Evolutionary conservation across 1,140 invertebrate genomes (phyloP), one percentile per base, ranked within the genome.

Genomic region (Drosophila ananassae): DNA sequence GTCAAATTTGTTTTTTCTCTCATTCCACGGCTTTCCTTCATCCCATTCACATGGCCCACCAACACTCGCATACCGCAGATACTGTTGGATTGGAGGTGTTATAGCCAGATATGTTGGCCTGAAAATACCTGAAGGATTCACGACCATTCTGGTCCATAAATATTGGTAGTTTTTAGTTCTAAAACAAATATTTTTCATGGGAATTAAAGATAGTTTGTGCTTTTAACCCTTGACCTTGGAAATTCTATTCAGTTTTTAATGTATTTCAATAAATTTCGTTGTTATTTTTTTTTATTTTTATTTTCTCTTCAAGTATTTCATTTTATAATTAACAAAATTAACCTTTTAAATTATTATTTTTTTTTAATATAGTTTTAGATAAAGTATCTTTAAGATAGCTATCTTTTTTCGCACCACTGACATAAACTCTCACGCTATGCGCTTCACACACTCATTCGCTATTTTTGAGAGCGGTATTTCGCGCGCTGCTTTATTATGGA

Each of bases 1-100:
- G 82, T 87, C 82, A 89, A 89, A 89, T 87, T 85, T 84, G 84
- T 82, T 85, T 85, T 87, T 57, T 77, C 81, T 81, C 67, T 73
- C 82, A 83, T 83, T 58, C 37, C 55, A 72, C 55, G 68, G 34
- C 39, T 37, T 74, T 39, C 72, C 32, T 32, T 22, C 51, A 1
- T 79, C 74, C 54, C 81, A 85, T 87, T 84, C 81, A 82, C 74
- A 87, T 85, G 69, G 82, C 55, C 60, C 71, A 80, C 60, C 46
- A 46, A 62, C 73, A 73, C 48, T 47, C 25, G 25, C 34, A 57
- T 41, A 13, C 48, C 47, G 47, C 46, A 53, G 34, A 32, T 51
- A 60, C 37, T 44, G 13, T 13, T 21, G 41, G 2, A 8, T 44
- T 44, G 41, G 41, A 0, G 13, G 41, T 44, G 4, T 44, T 17